Conservation (phyloP, 2,113 vertebrate genomes). For the Aspiorhynchus laticeps region DNA sequence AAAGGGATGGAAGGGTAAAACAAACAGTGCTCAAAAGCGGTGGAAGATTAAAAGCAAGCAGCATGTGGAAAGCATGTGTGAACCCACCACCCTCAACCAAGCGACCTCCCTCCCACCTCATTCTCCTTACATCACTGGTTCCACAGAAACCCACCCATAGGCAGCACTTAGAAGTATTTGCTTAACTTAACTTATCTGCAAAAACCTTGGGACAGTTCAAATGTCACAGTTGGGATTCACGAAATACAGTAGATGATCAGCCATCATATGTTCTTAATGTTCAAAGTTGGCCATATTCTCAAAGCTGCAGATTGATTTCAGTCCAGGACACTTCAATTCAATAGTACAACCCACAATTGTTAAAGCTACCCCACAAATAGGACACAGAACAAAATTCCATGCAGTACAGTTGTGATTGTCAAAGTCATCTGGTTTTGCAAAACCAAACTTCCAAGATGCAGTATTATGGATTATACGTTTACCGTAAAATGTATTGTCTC, state of each 20-base stretch:
- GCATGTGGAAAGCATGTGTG: conserved; percentile 51
- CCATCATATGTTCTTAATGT: not conserved
- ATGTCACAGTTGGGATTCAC: not conserved
- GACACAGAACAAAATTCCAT: not conserved
- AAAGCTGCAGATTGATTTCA: not conserved
- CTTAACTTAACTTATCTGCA: not conserved
- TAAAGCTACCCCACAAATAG: not conserved
- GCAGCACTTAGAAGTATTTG: not conserved
- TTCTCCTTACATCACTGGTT: conserved; percentile 40
- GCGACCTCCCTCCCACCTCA: conserved; percentile 51
- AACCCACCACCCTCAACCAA: conserved; percentile 51
- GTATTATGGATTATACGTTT: not conserved
- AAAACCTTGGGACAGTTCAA: not conserved
- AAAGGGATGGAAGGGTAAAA: conserved; percentile 19
- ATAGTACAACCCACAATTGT: not conserved
- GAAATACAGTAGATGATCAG: not conserved
- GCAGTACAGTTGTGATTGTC: not conserved
- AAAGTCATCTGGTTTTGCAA: not conserved
- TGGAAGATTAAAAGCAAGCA: conserved; percentile 66
- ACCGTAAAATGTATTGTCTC: not conserved
- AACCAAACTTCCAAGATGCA: not conserved
- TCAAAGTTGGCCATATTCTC: not conserved
- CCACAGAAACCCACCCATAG: conserved; percentile 11
- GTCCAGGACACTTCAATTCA: not conserved
- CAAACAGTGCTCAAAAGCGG: conserved; percentile 41